A percentile compares a stretch with the other conserved stretches of the same genome.
phyloP scores from a whole-genome alignment of 2,797 vertebrate species.

The Chloroceryle amazona region DNA sequence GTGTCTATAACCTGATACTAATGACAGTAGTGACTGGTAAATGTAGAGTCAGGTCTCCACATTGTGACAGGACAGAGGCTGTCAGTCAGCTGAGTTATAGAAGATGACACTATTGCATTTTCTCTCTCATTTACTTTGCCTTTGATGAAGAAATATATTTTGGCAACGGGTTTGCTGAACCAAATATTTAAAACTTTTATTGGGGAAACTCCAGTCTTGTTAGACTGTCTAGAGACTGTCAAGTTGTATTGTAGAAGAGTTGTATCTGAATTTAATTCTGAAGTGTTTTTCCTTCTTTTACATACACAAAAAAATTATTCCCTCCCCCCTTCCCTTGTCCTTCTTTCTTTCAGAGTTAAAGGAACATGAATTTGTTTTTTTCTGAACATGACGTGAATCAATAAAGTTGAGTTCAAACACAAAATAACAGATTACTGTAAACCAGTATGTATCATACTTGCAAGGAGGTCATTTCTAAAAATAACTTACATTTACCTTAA shows the following conservation, averaged over 20 bases:
- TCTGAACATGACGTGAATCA: not conserved
- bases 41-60: not conserved
- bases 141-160: not conserved
- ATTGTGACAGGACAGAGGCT: not conserved
- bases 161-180: not conserved
- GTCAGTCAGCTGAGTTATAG: not conserved
- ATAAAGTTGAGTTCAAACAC: not conserved
- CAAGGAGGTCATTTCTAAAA: not conserved
- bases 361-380: not conserved
- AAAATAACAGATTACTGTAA: not conserved
- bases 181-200: not conserved
- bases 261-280: not conserved
- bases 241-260: not conserved
- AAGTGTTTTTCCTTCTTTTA: not conserved
- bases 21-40: not conserved
- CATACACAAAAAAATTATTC: not conserved
- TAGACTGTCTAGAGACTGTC: not conserved
- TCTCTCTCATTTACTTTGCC: not conserved
- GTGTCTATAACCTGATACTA: not conserved
- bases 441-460: not conserved
- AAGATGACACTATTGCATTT: not conserved
- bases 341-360: not conserved
- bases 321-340: not conserved
- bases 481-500: not conserved
- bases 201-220: not conserved